Evolutionary conservation across 1,140 invertebrate genomes (phyloP).

Genomic region (Phenacoccus solenopsis): DNA sequence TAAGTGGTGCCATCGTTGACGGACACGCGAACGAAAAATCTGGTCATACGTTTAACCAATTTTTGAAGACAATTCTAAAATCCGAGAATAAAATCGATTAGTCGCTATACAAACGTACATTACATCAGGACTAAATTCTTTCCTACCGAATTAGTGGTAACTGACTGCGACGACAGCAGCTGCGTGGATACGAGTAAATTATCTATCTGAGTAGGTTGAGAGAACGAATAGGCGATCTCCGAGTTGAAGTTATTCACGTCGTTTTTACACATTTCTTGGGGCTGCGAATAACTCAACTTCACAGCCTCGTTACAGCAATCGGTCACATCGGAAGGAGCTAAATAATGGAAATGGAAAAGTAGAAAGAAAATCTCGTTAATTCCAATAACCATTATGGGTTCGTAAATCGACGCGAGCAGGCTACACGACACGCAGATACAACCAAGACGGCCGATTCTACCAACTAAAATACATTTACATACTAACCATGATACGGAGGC

Average conservation of each 20-base stretch:
- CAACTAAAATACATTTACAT: conserved; percentile 22
- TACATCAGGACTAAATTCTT: neutral
- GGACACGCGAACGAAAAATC: conserved; percentile 66
- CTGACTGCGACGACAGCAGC: conserved; percentile 34
- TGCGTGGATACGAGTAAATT: conserved; percentile 69
- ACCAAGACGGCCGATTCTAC: neutral
- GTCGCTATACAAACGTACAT: conserved; percentile 25
- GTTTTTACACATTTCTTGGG: conserved; percentile 26
- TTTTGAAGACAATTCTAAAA: conserved; percentile 55
- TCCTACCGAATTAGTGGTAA: neutral
- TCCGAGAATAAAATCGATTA: neutral
- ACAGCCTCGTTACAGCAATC: conserved; percentile 22
- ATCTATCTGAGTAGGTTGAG: conserved; percentile 71
- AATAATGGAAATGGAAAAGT: neutral
- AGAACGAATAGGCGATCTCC: conserved; percentile 48
- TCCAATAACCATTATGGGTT: no score
- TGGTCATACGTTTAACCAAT: conserved; percentile 79
- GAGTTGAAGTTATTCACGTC: neutral
- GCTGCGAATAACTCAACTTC: conserved; percentile 34
- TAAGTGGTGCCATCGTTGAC: conserved; percentile 48
- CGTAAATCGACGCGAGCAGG: no score
- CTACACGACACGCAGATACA: neutral
- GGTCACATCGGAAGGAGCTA: neutral
- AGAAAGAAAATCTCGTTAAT: neutral
- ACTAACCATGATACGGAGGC: conserved; percentile 25